Percentiles rank a stretch among this genome's conserved stretches.
These are phyloP conservation scores for Hyles euphorbiae DNA, from an alignment of 1,140 invertebrate species.

Conservation along the genomic window DNA sequence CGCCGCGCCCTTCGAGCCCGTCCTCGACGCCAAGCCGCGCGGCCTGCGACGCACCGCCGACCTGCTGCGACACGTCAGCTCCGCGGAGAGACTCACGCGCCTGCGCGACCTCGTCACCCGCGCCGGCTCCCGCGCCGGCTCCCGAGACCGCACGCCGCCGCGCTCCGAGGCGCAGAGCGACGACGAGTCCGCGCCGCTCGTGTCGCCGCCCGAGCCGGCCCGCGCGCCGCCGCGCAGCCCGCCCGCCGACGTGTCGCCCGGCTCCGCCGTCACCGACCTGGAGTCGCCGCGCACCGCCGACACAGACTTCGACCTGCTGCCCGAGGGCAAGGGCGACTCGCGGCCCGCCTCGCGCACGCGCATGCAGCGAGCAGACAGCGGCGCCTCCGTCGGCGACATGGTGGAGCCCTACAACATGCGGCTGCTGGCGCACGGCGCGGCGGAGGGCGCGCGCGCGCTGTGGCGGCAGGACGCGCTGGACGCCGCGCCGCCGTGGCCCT, in stretches of 20 bases:
- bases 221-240: slow-evolving; percentile 12
- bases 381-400: slow-evolving; percentile 45
- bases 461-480: slow-evolving; percentile 71
- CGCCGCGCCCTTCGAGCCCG: slow-evolving; percentile 30
- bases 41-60: slow-evolving; percentile 47
- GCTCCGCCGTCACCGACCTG: slow-evolving; percentile 49
- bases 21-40: slow-evolving; percentile 40
- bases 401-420: slow-evolving; percentile 66
- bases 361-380: slow-evolving; percentile 31
- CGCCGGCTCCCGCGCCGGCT: slow-evolving; percentile 24
- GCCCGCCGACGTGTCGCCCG: slow-evolving; percentile 41
- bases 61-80: slow-evolving; percentile 47
- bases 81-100: slow-evolving; percentile 54
- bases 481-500: slow-evolving; percentile 61
- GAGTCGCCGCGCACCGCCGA: slow-evolving; percentile 44
- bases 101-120: slow-evolving; percentile 60
- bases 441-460: slow-evolving; percentile 46
- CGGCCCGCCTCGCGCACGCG: slow-evolving; percentile 21
- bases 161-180: slow-evolving; percentile 65
- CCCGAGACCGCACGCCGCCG: slow-evolving; percentile 44
- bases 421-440: slow-evolving; percentile 49
- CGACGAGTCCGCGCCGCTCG: slow-evolving; percentile 80
- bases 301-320: slow-evolving; percentile 50
- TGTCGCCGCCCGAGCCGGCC: slow-evolving; percentile 39
- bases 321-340: slow-evolving; percentile 48